phyloP scores from a whole-genome alignment of 2,888 invertebrate genomes.

The Amiota mariae region DNA sequence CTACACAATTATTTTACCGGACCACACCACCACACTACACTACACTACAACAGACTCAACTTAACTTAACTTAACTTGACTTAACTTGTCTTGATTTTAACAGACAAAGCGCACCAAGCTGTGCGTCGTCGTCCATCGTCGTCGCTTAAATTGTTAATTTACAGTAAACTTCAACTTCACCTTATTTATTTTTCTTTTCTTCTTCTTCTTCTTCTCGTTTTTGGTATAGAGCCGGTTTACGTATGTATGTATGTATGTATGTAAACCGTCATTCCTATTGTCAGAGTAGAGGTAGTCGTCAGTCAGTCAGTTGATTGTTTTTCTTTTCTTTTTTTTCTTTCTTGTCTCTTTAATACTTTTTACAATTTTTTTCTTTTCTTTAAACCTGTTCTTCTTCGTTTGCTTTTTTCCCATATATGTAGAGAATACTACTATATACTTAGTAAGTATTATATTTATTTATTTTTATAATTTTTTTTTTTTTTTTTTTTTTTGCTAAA shows the following conservation, averaged over 20 bases:
- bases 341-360: not conserved
- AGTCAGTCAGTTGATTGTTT: not conserved
- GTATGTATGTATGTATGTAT: too few species aligned
- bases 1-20: too few species aligned
- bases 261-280: too few species aligned
- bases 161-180: slow-evolving; percentile 74
- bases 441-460: too few species aligned
- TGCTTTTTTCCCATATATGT: not conserved
- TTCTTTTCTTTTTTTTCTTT: not conserved
- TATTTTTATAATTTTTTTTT: too few species aligned
- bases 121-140: slow-evolving; percentile 38
- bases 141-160: slow-evolving; percentile 68
- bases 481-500: too few species aligned
- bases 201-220: not conserved
- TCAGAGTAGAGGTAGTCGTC: not conserved
- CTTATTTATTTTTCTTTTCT: slow-evolving; percentile 44
- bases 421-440: too few species aligned
- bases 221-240: slow-evolving; percentile 1
- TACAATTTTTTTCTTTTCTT: slow-evolving; percentile 14
- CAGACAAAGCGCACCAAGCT: not conserved
- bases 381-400: slow-evolving; percentile 11
- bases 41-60: not conserved
- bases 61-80: not conserved
- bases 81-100: not conserved
- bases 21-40: too few species aligned